These are phyloP conservation scores for Ellobius talpinus DNA, from an alignment of 2,113 vertebrate genomes.

Conservation along the genomic window DNA sequence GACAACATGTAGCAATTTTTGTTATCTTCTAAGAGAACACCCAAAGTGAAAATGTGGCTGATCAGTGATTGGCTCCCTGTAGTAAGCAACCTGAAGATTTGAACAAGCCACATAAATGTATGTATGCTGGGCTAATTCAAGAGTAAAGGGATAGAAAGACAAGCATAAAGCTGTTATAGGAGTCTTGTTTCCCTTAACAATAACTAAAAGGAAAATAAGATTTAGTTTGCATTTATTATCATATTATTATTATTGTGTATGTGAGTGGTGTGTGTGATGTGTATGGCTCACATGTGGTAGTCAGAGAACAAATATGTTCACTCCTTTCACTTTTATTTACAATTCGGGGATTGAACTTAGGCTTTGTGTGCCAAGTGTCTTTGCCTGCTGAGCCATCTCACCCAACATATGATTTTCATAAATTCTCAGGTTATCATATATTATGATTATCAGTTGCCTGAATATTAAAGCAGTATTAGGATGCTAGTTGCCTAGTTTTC, in stretches of 20 bases:
- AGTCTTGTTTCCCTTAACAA: not conserved
- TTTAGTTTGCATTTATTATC: not conserved
- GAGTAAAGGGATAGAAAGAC: conserved; percentile 17
- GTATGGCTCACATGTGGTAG: not conserved
- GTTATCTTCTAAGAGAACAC: not conserved
- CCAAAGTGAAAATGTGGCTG: not conserved
- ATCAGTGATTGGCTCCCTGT: conserved; percentile 43
- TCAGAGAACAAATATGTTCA: too few relatives aligned
- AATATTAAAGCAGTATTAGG: not conserved
- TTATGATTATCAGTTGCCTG: not conserved
- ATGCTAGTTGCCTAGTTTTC: not conserved
- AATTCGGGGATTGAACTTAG: not conserved
- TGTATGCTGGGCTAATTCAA: not conserved
- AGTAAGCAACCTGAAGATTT: conserved; percentile 2
- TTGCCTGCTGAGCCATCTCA: not conserved
- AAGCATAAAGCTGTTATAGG: not conserved
- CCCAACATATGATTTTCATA: not conserved
- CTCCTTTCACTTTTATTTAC: not conserved
- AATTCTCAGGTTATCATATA: not conserved
- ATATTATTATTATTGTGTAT: not conserved
- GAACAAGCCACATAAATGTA: not conserved
- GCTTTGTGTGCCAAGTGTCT: not conserved
- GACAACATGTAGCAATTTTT: not conserved
- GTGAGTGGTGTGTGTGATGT: not conserved
- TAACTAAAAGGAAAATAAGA: conserved; percentile 53